Evolutionary conservation across 2,797 vertebrate species (phyloP), one percentile per base, ranked within the genome.

Genomic region (Linurgus olivaceus): DNA sequence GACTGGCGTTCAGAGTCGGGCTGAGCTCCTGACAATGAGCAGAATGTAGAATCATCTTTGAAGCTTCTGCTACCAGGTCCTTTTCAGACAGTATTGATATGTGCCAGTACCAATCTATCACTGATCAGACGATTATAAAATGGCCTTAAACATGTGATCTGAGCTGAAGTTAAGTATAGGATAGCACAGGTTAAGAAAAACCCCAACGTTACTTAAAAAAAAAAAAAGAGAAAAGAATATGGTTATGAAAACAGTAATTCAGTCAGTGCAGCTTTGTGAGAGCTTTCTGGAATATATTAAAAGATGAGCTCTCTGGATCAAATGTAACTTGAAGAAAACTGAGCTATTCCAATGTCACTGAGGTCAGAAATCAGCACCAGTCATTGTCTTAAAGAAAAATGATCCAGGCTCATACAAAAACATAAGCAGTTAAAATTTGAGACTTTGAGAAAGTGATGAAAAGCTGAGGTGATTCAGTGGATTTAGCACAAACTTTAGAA

Each of bases 241-340:
- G 16, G 8, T 58, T 86, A 35, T 55, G n/a, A 70, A 90, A 95
- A 31, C 10, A 57, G 31, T 71, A n/a, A 37, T 17, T 79, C 55
- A 40, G 20, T 48, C 52, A 84, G 18, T 50, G 40, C 31, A 55
- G 17, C 48, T 83, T 52, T 58, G 13, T 63, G 52, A 84, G 40
- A 57, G 40, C 33, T 81, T 75, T 78, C 35, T 68, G 54, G 70
- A 88, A 72, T 28, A 66, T 28, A 48, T 51, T 52, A 79, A 72
- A 84, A 29, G 26, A 26, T 90, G 66, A 90, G 17, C 23, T 75
- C 62, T 79, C n/a, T 81, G 79, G 73, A 76, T 90, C 77, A 86
- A 59, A 93, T 90, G 44, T 31, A 86, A 70, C 40, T 59, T 76
- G 29, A 78, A 90, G 52, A 73, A 88, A 90, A 68, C 3, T 0